Base-by-base conservation (phyloP, 2,888 invertebrate species). In the Apamea monoglypha region DNA sequence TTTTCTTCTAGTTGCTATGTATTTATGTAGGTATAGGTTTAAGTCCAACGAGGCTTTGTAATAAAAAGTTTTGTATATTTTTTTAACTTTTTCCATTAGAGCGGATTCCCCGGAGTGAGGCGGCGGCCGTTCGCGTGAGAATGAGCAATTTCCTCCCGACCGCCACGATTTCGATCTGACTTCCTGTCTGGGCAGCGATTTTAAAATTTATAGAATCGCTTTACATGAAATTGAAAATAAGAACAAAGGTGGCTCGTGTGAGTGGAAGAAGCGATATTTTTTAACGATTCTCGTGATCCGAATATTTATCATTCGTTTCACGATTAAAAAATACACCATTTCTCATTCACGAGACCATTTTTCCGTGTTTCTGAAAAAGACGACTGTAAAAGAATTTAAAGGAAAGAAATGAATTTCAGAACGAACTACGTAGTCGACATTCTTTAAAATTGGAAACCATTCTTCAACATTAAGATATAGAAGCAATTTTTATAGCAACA, bases 81-180 rank as follows among this genome's bases (percentile, higher is more conserved):
- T 96, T 96, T 95, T 93, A 94, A 96, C 95, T 96, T 96, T 96
- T 96, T 96, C 96, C 96, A 96, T 96, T 96, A 96, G 94, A 94
- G 92, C 94, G 93, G 94, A 94, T 95, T 94, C 94, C 94, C 93
- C 86, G 92, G 94, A 93, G 93, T 92, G 94, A 92, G 93, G 92
- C 93, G 93, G 92, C 92, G 94, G 93, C 92, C 94, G 95, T 92
- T 96, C 95, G 96, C 96, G 96, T 96, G 96, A 96, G 96, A 96
- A 96, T 96, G 96, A 96, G 96, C 96, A 96, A 96, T 96, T 96
- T 96, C 96, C 96, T 94, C 94, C 91, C 93, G 93, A 93, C 95
- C 93, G 95, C 95, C 94, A 92, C 95, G 96, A 96, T 96, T 96
- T 95, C 95, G 96, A 96, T 96, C 96, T 95, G 95, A 94, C 96